Percentiles rank a stretch among this genome's conserved stretches.
Conservation (phyloP, 1,140 invertebrate species). For the Polypedilum vanderplanki region DNA sequence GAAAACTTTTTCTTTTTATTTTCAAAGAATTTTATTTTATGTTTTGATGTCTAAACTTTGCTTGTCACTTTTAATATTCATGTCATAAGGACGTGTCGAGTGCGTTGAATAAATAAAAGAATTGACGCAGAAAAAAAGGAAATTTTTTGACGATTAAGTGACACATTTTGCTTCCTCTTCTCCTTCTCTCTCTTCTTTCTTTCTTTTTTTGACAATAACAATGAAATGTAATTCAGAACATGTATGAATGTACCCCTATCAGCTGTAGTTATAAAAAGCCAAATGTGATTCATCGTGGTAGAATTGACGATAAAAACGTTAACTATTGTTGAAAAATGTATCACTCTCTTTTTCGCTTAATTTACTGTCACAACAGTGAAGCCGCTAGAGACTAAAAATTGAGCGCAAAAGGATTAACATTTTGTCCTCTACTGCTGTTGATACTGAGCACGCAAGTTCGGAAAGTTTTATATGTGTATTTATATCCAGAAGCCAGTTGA, state of each 20-base stretch:
- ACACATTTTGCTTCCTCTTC: slow-evolving; percentile 3
- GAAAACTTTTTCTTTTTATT: background rate
- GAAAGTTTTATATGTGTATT: background rate
- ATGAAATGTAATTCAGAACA: background rate
- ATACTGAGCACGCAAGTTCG: background rate
- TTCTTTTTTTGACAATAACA: too few species aligned
- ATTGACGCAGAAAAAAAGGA: slow-evolving; percentile 7
- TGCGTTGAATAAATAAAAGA: too few species aligned
- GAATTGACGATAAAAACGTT: slow-evolving; percentile 13
- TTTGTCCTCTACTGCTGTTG: background rate
- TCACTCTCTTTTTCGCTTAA: background rate
- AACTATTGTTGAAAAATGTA: slow-evolving; percentile 10
- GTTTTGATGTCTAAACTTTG: background rate
- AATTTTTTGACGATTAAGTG: slow-evolving; percentile 10
- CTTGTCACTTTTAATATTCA: background rate
- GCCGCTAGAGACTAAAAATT: background rate
- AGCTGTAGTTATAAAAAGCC: background rate
- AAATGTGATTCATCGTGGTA: slow-evolving; percentile 14
- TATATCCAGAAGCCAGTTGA: too few species aligned
- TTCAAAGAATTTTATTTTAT: background rate
- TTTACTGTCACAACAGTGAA: background rate
- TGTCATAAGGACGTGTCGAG: too few species aligned
- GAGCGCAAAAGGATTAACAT: background rate
- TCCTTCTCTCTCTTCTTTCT: background rate
- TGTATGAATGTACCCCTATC: slow-evolving; percentile 4